Conservation (phyloP, 2,888 invertebrate species). For the Luperina nickerlii region DNA sequence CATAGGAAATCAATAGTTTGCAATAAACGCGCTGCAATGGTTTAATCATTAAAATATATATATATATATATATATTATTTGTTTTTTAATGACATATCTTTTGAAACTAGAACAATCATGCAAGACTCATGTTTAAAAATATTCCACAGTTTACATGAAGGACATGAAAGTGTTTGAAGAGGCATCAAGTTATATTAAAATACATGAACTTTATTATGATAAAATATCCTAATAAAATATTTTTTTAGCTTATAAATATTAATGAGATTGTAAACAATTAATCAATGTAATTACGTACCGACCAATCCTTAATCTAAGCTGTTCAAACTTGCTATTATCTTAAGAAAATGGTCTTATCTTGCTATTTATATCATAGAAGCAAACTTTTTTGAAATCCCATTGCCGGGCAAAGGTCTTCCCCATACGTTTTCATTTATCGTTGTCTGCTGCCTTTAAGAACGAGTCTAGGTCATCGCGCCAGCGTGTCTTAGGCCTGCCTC, state of each 20-base stretch:
- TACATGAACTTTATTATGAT: background rate
- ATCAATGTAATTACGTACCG: constrained; percentile 9
- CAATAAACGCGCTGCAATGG: background rate
- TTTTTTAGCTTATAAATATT: constrained; percentile 22
- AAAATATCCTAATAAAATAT: constrained; percentile 12
- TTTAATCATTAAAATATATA: background rate
- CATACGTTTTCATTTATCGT: too few relatives aligned
- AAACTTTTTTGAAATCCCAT: background rate
- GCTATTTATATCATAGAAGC: background rate
- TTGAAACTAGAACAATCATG: constrained; percentile 22
- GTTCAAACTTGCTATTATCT: background rate
- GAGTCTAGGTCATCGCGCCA: background rate
- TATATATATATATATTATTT: too few relatives aligned
- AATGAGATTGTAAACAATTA: constrained; percentile 22
- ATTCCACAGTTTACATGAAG: background rate
- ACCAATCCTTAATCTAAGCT: background rate
- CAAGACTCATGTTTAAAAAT: background rate
- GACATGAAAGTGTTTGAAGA: background rate
- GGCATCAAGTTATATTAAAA: too few relatives aligned
- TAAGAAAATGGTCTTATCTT: background rate
- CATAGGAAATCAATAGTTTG: constrained; percentile 4
- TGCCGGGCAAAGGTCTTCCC: too few relatives aligned
- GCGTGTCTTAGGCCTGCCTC: background rate
- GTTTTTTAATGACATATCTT: background rate
- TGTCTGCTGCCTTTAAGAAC: background rate